A percentile compares a stretch with the other conserved stretches of the same genome.
Conservation (phyloP, 2,113 vertebrate genomes). For the Xerus inauris region DNA sequence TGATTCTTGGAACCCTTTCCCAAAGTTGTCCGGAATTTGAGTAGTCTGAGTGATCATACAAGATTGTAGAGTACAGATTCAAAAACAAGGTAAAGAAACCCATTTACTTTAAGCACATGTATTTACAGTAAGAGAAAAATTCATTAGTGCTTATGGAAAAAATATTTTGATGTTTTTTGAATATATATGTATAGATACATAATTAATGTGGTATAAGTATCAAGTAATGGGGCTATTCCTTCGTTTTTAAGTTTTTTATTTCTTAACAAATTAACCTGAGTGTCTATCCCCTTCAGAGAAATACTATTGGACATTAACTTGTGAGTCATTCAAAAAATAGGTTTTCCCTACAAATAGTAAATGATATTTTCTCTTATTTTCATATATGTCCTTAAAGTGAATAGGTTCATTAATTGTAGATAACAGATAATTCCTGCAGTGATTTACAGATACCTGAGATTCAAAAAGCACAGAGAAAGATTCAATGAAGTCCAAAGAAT, state of each 20-base stretch:
- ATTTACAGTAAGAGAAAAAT: neutral
- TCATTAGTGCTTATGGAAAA: neutral
- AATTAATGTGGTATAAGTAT: neutral
- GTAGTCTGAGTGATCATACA: neutral
- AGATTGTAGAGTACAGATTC: neutral
- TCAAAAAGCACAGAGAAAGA: neutral
- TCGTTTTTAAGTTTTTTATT: neutral
- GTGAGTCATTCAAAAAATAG: neutral
- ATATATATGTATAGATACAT: neutral
- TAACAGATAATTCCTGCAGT: neutral
- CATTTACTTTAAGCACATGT: neutral
- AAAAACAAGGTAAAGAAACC: neutral
- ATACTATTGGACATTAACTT: neutral
- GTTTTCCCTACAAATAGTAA: neutral
- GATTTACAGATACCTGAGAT: neutral
- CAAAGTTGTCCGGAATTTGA: constrained; percentile 6
- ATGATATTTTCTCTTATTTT: constrained; percentile 8
- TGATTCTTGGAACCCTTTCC: neutral
- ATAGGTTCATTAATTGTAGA: neutral
- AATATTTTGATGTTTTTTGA: neutral
- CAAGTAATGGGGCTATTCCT: neutral
- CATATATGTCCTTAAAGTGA: neutral
- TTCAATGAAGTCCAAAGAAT: neutral
- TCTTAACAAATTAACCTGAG: neutral
- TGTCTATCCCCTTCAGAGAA: neutral